Percentiles rank a stretch among this genome's conserved stretches.
phyloP scores from a whole-genome alignment of 2,888 invertebrate genomes.

The Pristionchus japonicus region DNA sequence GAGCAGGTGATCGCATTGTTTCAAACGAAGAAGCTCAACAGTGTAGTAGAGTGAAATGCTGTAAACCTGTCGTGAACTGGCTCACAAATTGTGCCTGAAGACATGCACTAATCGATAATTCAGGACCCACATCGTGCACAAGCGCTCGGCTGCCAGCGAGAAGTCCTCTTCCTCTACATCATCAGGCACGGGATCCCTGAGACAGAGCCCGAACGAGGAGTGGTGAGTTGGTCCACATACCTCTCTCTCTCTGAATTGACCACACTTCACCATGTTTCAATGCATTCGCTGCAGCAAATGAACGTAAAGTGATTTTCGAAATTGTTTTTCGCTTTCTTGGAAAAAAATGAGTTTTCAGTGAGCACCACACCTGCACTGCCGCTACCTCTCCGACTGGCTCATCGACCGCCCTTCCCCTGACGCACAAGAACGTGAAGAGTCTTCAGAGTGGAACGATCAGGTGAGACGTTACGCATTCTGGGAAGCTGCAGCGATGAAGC shows the following conservation, averaged over 20 bases:
- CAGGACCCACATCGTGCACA: slow-evolving; percentile 36
- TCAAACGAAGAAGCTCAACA: too few species aligned
- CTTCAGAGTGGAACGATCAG: slow-evolving; percentile 23
- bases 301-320: too few species aligned
- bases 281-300: too few species aligned
- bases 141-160: slow-evolving; percentile 6
- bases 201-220: slow-evolving; percentile 42
- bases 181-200: slow-evolving; percentile 14
- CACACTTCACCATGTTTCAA: neutral
- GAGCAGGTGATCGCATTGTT: slow-evolving; percentile 31
- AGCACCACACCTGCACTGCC: neutral
- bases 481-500: too few species aligned
- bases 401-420: slow-evolving; percentile 20
- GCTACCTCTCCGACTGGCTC: slow-evolving; percentile 47
- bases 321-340: too few species aligned
- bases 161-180: slow-evolving; percentile 33
- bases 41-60: too few species aligned
- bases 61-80: too few species aligned
- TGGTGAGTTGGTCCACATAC: neutral
- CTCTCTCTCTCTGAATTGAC: neutral
- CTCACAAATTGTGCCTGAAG: too few species aligned
- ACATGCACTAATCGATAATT: neutral
- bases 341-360: too few species aligned
- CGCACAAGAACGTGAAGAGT: slow-evolving; percentile 48
- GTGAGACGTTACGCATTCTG: too few species aligned